A percentile compares a stretch with the other conserved stretches of the same genome.
Evolutionary conservation across 2,888 invertebrate species (phyloP).

Genomic region (Calameuta pallipes): DNA sequence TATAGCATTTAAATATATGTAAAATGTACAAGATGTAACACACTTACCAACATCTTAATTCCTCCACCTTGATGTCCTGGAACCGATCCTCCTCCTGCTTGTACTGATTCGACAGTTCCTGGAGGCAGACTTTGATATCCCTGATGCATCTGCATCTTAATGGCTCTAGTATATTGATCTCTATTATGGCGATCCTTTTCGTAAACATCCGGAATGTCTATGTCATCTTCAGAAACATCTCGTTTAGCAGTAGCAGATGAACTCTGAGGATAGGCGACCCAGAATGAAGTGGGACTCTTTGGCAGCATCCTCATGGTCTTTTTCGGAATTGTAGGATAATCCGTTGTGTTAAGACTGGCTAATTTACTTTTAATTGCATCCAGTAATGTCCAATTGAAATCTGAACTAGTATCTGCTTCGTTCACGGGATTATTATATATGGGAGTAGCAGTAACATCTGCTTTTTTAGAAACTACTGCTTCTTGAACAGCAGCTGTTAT

Average conservation of each 20-base stretch:
- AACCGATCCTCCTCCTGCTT: conserved; percentile 58
- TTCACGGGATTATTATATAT: neutral
- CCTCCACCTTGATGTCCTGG: conserved; percentile 59
- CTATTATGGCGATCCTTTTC: conserved; percentile 18
- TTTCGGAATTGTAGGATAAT: conserved; percentile 6
- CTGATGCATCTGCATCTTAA: conserved; percentile 61
- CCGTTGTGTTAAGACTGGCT: conserved; percentile 27
- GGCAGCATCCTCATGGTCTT: conserved; percentile 15
- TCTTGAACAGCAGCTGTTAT: conserved; percentile 45
- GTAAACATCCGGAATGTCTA: conserved; percentile 12
- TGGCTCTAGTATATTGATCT: conserved; percentile 41
- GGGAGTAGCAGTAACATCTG: neutral
- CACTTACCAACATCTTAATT: conserved; percentile 58
- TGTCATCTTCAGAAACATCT: conserved; percentile 22
- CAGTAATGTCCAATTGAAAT: conserved; percentile 44
- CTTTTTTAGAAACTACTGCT: conserved; percentile 29
- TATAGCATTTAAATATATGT: neutral
- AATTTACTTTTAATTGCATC: conserved; percentile 53
- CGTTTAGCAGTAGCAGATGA: conserved; percentile 33
- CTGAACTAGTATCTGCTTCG: neutral
- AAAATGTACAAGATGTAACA: neutral
- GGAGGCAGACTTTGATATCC: conserved; percentile 62
- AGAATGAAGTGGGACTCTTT: conserved; percentile 38
- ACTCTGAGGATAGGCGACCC: conserved; percentile 43
- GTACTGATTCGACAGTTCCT: conserved; percentile 56